Evolutionary conservation across 2,113 vertebrate species (phyloP).

Genomic region (Bos taurus): ARS-UCD2.0 NC_037343.1:52074501-52075000

Average conservation of each 20-base stretch:
- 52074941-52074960: constrained; percentile 89
- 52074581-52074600: background rate
- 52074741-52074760: background rate
- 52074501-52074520: background rate
- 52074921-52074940: background rate
- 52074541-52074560: background rate
- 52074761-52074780: background rate
- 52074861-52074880: background rate
- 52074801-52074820: background rate
- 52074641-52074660: background rate
- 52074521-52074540: background rate
- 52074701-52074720: background rate
- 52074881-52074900: background rate
- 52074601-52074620: background rate
- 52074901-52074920: background rate
- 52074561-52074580: background rate
- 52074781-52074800: background rate
- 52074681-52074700: background rate
- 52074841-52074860: background rate
- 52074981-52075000: constrained; percentile 96
- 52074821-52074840: background rate
- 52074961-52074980: constrained; percentile 96
- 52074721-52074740: background rate
- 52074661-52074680: background rate
- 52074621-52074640: background rate